Conservation (phyloP, 2,797 vertebrate genomes). For the Euthynnus affinis region DNA sequence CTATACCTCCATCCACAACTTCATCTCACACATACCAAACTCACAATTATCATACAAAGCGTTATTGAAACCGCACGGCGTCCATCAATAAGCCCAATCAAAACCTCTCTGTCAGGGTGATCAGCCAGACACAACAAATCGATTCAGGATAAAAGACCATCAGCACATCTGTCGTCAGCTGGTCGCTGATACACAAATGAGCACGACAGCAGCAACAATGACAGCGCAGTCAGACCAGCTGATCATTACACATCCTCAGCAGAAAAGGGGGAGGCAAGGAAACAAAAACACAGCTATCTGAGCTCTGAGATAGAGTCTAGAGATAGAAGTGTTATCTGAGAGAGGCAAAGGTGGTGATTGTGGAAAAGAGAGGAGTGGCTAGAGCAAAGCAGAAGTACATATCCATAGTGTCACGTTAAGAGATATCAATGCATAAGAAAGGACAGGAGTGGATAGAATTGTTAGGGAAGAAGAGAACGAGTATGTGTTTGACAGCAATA, state of each 20-base stretch:
- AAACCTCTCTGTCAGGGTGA: slow-evolving; percentile 27
- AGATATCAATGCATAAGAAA: slow-evolving; percentile 25
- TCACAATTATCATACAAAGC: slow-evolving; percentile 17
- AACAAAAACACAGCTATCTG: slow-evolving; percentile 11
- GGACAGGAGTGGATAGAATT: slow-evolving; percentile 13
- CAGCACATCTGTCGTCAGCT: slow-evolving; percentile 60
- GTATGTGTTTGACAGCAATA: slow-evolving; percentile 16
- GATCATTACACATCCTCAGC: slow-evolving; percentile 44
- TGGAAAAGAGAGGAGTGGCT: slow-evolving; percentile 2
- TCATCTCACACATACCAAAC: background rate
- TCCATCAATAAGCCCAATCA: slow-evolving; percentile 47
- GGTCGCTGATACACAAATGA: slow-evolving; percentile 50
- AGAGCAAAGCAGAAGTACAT: background rate
- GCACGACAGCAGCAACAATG: slow-evolving; percentile 35
- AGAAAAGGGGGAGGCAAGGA: slow-evolving; percentile 18
- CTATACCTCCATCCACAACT: background rate
- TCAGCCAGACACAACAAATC: slow-evolving; percentile 64
- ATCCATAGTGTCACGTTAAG: slow-evolving; percentile 20
- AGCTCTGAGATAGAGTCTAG: slow-evolving; percentile 26
- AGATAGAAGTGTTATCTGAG: slow-evolving; percentile 40
- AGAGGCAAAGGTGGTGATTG: slow-evolving; percentile 26
- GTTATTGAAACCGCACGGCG: slow-evolving; percentile 13
- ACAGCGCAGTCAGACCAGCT: slow-evolving; percentile 42
- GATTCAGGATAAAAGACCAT: slow-evolving; percentile 63
- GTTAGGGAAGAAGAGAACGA: background rate